Evolutionary conservation across 2,888 invertebrate species (phyloP), one percentile per base, ranked within the genome.

Genomic region (Mycalesis mineus): DNA sequence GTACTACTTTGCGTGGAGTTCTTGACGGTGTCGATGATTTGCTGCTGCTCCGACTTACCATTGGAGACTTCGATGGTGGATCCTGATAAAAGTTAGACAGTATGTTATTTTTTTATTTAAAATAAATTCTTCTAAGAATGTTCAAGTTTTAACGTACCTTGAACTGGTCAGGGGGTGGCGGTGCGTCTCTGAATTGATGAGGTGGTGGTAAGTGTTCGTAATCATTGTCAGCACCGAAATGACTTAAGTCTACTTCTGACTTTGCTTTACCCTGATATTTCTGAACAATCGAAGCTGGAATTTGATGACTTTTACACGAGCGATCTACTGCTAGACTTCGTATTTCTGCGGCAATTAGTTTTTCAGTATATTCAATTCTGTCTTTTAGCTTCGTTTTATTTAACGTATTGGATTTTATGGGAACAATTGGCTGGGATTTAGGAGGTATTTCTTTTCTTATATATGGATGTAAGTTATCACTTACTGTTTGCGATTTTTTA

Each of bases 151-250:
- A 53, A 31, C 44, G 22, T 80, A 88, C 90, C 83, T 84, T 90
- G 70, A 95, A 95, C 69, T 93, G 92, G 67, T 94, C 94, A 0
- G 94, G 95, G 7, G 95, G 95, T 40, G 95, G 93, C 15, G 94
- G 94, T 49, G 93, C 93, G 80, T 96, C 96, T 77, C 95, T 92
- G 72, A 96, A 96, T 82, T 96, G 95, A 73, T 95, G 94, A 1
- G 96, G 96, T 0, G 96, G 96, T 29, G 95, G 95, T 60, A 94
- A 91, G 72, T 94, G 93, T 67, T 95, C 94, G 71, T 94, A 93
- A 40, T 92, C 92, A 75, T 91, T 92, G 65, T 92, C 90, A 50
- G 88, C 88, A n/a, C 73, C 68, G 55, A 91, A 84, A 65, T 90
- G 91, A 37, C 91, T 88, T 28, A 93, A 79, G 70, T 92, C 90